Conservation (phyloP, 2,888 invertebrate species). For the Drosophila sordidapex region DNA sequence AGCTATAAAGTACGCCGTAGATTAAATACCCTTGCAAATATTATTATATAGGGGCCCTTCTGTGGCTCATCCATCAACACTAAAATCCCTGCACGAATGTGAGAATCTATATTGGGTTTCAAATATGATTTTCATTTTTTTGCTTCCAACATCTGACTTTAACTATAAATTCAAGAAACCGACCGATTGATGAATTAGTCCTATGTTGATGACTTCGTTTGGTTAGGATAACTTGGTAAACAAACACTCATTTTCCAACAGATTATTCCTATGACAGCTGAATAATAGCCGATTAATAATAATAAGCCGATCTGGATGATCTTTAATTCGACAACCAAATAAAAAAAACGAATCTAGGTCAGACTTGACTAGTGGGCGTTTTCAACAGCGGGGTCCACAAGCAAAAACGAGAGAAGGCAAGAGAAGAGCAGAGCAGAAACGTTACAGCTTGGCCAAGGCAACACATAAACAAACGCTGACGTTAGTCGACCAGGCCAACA, state of each 20-base stretch:
- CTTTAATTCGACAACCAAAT: background rate
- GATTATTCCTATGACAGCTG: background rate
- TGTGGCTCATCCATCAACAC: background rate
- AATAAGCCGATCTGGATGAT: background rate
- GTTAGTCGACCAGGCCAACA: slow-evolving; percentile 56
- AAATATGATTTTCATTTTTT: too few relatives aligned
- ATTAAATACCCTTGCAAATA: background rate
- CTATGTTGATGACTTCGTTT: background rate
- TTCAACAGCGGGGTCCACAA: background rate
- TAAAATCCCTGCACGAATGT: background rate
- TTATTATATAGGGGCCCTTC: background rate
- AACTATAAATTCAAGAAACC: background rate
- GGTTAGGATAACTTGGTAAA: background rate
- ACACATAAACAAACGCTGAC: background rate
- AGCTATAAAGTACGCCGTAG: background rate
- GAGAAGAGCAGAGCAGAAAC: background rate
- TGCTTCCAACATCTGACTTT: too few relatives aligned
- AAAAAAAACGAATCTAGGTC: slow-evolving; percentile 52
- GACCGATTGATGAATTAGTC: background rate
- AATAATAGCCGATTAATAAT: too few relatives aligned
- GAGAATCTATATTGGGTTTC: background rate
- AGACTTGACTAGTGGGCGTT: slow-evolving; percentile 46
- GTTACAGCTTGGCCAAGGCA: slow-evolving; percentile 26
- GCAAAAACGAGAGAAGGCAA: background rate
- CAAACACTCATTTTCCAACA: background rate